Evolutionary conservation across 1,140 invertebrate species (phyloP).

Genomic region (Oncopodura yosiiana): DNA sequence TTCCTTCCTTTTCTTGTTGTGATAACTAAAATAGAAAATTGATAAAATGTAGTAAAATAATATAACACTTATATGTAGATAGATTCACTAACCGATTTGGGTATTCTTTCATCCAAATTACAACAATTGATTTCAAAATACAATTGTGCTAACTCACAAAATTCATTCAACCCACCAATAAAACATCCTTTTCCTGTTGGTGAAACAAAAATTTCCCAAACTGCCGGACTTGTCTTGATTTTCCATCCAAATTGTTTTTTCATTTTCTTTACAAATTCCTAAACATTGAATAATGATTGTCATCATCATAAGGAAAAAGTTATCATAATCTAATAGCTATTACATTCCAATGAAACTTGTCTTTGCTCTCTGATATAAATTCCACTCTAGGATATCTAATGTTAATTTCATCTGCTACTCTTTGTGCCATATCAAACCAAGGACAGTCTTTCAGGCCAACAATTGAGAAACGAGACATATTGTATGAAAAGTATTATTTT

Average conservation of each 20-base stretch:
- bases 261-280: constrained; percentile 29
- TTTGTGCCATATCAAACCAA: constrained; percentile 31
- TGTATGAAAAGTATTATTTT: not conserved
- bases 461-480: constrained; percentile 17
- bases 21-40: too few relatives aligned
- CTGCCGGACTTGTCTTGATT: constrained; percentile 25
- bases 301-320: not conserved
- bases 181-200: constrained; percentile 22
- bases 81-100: too few relatives aligned
- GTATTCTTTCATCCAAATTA: too few relatives aligned
- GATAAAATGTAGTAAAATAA: too few relatives aligned
- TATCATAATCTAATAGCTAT: not conserved
- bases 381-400: constrained; percentile 13
- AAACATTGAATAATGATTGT: not conserved
- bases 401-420: constrained; percentile 21
- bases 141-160: constrained; percentile 26
- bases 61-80: too few relatives aligned
- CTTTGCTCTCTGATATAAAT: constrained; percentile 15
- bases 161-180: constrained; percentile 32
- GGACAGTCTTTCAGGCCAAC: constrained; percentile 27
- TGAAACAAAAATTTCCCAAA: constrained; percentile 28
- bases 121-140: constrained; percentile 23
- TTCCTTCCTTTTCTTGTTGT: too few relatives aligned
- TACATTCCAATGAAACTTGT: constrained; percentile 27
- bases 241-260: constrained; percentile 20